These are phyloP conservation scores for Megathymus violae DNA, from an alignment of 1,140 invertebrate genomes.

Conservation along the genomic window DNA sequence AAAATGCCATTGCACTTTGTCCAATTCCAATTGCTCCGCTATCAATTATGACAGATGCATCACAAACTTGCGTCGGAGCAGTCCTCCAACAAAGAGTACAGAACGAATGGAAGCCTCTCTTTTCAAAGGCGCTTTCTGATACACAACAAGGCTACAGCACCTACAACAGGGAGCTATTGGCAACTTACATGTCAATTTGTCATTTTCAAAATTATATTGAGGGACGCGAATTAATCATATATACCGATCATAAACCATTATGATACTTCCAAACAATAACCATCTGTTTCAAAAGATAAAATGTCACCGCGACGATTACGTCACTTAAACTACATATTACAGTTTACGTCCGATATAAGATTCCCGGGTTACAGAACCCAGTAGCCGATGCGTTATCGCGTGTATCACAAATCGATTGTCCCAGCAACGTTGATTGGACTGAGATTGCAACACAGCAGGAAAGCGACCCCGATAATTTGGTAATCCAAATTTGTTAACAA, in stretches of 20 bases:
- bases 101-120: slow-evolving; percentile 9
- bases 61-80: slow-evolving; percentile 4
- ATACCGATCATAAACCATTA: slow-evolving; percentile 4
- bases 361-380: neutral
- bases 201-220: slow-evolving; percentile 15
- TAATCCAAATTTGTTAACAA: neutral
- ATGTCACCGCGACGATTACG: slow-evolving; percentile 10
- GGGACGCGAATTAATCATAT: slow-evolving; percentile 8
- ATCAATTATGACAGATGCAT: slow-evolving; percentile 9
- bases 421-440: neutral
- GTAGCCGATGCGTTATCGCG: neutral
- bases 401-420: neutral
- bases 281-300: neutral
- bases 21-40: neutral
- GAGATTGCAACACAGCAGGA: too few species aligned
- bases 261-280: slow-evolving; percentile 1
- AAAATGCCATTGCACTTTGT: slow-evolving; percentile 8
- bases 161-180: slow-evolving; percentile 5
- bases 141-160: slow-evolving; percentile 6
- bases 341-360: neutral
- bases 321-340: neutral
- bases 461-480: too few species aligned
- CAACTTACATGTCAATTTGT: slow-evolving; percentile 10
- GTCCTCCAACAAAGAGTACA: slow-evolving; percentile 2
- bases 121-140: slow-evolving; percentile 1